These are phyloP conservation scores for Ochropleura leucogaster DNA, from an alignment of 2,888 invertebrate genomes.

Conservation along the genomic window DNA sequence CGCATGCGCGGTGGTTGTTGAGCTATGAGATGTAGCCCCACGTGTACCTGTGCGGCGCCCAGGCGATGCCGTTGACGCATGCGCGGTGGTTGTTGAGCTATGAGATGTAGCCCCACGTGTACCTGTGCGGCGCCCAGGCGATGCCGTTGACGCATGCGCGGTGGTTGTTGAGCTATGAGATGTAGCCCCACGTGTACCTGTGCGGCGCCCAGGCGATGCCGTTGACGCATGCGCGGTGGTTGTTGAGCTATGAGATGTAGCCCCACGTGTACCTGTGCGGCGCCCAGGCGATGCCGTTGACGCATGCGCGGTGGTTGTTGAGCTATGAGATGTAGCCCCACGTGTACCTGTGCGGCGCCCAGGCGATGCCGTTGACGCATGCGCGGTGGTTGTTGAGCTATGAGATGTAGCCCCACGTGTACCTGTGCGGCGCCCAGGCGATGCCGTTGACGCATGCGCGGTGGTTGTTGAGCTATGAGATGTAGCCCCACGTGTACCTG, in stretches of 20 bases:
- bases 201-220: constrained; percentile 99
- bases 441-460: constrained; percentile 99
- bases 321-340: too few relatives aligned
- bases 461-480: constrained; percentile 99
- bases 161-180: constrained; percentile 99
- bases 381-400: constrained; percentile 99
- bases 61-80: constrained; percentile 99
- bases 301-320: constrained; percentile 99
- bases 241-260: too few relatives aligned
- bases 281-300: constrained; percentile 99
- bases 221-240: constrained; percentile 99
- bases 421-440: constrained; percentile 99
- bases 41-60: constrained; percentile 98
- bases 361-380: constrained; percentile 99
- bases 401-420: too few relatives aligned
- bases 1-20: constrained; percentile 99
- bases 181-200: too few relatives aligned
- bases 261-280: constrained; percentile 97
- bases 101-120: too few relatives aligned
- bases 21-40: too few relatives aligned
- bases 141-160: constrained; percentile 99
- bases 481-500: too few relatives aligned
- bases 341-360: constrained; percentile 98
- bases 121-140: constrained; percentile 99
- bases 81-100: constrained; percentile 99